A percentile compares a stretch with the other conserved stretches of the same genome.
Evolutionary conservation across 2,888 invertebrate species (phyloP).

Genomic region (Drosophila paucipuncta): DNA sequence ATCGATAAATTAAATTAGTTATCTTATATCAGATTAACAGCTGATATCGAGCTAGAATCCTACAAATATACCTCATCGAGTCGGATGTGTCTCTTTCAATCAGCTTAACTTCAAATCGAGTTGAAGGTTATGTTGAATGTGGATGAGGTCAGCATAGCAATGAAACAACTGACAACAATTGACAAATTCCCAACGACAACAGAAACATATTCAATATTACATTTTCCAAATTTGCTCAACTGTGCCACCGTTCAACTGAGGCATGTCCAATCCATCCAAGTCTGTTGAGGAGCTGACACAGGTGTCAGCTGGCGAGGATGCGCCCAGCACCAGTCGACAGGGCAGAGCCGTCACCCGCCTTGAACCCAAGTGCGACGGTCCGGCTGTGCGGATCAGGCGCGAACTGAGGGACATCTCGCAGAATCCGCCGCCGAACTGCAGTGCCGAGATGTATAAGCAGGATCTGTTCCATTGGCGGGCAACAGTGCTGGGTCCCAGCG

Average conservation of each 20-base stretch:
- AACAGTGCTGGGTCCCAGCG: constrained; percentile 51
- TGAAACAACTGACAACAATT: constrained; percentile 1
- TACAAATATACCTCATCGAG: background rate
- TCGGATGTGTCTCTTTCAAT: background rate
- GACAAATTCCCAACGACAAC: constrained; percentile 20
- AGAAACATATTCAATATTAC: constrained; percentile 13
- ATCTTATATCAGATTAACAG: background rate
- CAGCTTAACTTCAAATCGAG: background rate
- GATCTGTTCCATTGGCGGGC: constrained; percentile 64
- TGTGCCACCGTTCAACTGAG: background rate
- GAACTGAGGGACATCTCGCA: constrained; percentile 57
- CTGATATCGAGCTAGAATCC: background rate
- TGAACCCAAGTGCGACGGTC: background rate
- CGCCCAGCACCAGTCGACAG: constrained; percentile 45
- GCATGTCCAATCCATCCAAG: constrained; percentile 30
- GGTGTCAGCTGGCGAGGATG: constrained; percentile 26
- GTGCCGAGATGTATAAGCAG: constrained; percentile 48
- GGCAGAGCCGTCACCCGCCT: background rate
- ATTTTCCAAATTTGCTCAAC: constrained; percentile 29
- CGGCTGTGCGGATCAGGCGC: constrained; percentile 37
- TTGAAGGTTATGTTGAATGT: background rate
- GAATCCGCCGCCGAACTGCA: constrained; percentile 73
- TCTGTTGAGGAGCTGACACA: constrained; percentile 3
- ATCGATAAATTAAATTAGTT: background rate
- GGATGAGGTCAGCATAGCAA: background rate